Evolutionary conservation across 2,888 invertebrate species (phyloP), one percentile per base, ranked within the genome.

Genomic region (Eupithecia inturbata): DNA sequence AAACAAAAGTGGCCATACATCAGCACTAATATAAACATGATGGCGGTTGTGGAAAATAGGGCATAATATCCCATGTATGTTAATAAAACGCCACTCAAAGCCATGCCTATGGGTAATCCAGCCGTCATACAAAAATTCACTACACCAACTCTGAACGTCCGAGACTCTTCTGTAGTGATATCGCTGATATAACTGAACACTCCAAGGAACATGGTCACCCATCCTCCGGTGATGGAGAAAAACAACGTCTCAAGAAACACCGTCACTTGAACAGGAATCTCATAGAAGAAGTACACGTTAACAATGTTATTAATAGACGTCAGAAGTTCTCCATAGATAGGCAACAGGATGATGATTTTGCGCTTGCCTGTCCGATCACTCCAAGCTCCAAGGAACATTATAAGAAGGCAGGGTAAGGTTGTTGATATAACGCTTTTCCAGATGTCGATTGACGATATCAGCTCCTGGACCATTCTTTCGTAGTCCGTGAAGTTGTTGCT

Each of bases 1-100:
- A 98, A 95, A 71, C 95, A 95, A 75, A 96, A 95, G 64, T 96
- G 92, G 0, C 97, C 97, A 81, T 97, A 97, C 60, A 95, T 84
- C 69, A 97, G 95, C 60, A 97, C 96, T 63, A 97, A 83, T 9
- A 96, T 81, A 68, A 95, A 92, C 81, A 93, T 78, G 0, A 80
- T 80, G 4, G 88, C 82, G 0, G 93, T 94, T 82, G 90, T 88
- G 0, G 89, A 83, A 77, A 95, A 95, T 72, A 95, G 87, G 57
- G 91, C 92, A 76, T 95, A 95, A 78, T 94, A 95, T 1, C 95
- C 95, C 84, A 93, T 83, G 49, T 81, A 88, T 71, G 88, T 85
- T 26, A 94, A 78, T 64, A 96, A 81, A 12, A 94, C 85, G 0
- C 96, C 96, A 77, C 95, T 95, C 67, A 95, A 74, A 0, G 94